These are phyloP conservation scores for Pedicia rivosa DNA, from an alignment of 2,888 invertebrate genomes.

Conservation along the genomic window DNA sequence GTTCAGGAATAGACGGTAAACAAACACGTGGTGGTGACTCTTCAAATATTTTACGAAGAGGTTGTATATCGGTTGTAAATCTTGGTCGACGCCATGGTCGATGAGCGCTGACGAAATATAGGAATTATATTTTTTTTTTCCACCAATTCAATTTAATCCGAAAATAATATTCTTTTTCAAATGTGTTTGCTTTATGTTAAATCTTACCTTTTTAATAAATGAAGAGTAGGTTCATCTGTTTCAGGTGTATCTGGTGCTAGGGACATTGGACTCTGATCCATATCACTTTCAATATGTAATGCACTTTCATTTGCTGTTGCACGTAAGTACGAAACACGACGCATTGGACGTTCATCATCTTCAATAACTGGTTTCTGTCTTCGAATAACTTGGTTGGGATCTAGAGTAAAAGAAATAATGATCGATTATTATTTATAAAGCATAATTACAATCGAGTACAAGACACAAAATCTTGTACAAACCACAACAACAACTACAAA, in stretches of 20 bases:
- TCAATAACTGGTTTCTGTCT: conserved; percentile 27
- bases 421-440: too few species aligned
- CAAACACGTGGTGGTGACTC: conserved; percentile 39
- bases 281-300: conserved; percentile 53
- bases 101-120: conserved; percentile 45
- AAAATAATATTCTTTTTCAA: not conserved
- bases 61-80: conserved; percentile 62
- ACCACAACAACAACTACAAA: too few species aligned
- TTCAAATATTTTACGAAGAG: conserved; percentile 62
- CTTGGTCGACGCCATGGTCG: conserved; percentile 74
- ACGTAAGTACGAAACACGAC: conserved; percentile 86
- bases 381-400: conserved; percentile 18
- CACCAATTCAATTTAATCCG: not conserved
- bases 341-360: conserved; percentile 75
- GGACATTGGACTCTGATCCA: conserved; percentile 13
- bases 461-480: too few species aligned
- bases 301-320: conserved; percentile 70
- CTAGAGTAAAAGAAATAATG: not conserved
- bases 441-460: too few species aligned
- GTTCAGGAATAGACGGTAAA: conserved; percentile 15
- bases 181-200: not conserved
- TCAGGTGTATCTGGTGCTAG: conserved; percentile 11
- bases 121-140: too few species aligned
- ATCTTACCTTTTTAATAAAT: conserved; percentile 46
- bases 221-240: conserved; percentile 24